These are phyloP conservation scores for Drosophila pullipes DNA, from an alignment of 2,888 invertebrate species.

Conservation along the genomic window DNA sequence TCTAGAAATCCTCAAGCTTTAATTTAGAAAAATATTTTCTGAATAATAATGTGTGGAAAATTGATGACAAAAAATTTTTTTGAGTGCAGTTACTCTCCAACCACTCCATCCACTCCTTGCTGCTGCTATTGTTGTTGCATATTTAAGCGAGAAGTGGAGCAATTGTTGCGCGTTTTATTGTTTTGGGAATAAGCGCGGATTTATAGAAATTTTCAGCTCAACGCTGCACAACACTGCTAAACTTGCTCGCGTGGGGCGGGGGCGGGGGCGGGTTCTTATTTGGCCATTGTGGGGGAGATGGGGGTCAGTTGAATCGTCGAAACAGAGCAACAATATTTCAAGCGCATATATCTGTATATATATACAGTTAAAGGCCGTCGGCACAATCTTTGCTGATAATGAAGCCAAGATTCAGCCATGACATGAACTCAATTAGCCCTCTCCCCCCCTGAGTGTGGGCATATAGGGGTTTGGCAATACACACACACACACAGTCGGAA, in stretches of 20 bases:
- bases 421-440: conserved; percentile 70
- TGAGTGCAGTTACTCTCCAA: conserved; percentile 28
- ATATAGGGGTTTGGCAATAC: conserved; percentile 29
- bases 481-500: conserved; percentile 22
- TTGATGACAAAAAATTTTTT: not conserved
- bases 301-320: conserved; percentile 17
- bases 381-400: conserved; percentile 54
- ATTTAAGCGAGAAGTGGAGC: conserved; percentile 73
- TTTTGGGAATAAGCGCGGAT: conserved; percentile 79
- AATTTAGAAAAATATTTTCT: not conserved
- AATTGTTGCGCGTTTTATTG: conserved; percentile 81
- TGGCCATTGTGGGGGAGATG: not conserved
- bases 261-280: too few relatives aligned
- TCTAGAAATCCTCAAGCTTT: not conserved
- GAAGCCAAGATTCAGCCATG: conserved; percentile 48
- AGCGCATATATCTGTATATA: conserved; percentile 40
- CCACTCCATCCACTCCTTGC: conserved; percentile 18
- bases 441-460: conserved; percentile 47
- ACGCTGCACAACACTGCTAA: conserved; percentile 24
- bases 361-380: conserved; percentile 51
- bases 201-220: conserved; percentile 71
- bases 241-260: conserved; percentile 17
- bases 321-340: conserved; percentile 62
- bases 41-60: not conserved
- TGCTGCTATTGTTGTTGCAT: conserved; percentile 58